Evolutionary conservation across 1,140 invertebrate genomes (phyloP).

Genomic region (Hyles vespertilio): DNA sequence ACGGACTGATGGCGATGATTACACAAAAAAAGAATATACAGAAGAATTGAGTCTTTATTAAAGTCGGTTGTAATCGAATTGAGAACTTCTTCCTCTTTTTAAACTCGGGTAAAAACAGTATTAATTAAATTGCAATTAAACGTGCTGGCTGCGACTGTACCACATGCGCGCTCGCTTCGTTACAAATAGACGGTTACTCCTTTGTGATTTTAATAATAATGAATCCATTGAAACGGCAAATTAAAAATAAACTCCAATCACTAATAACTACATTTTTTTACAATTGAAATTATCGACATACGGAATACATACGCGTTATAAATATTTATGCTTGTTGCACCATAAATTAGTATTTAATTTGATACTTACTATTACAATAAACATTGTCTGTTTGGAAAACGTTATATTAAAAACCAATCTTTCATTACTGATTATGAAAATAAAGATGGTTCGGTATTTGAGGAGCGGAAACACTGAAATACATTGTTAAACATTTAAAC

Average conservation of each 20-base stretch:
- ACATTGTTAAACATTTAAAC: too few species aligned
- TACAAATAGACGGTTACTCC: conserved; percentile 5
- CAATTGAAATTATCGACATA: conserved; percentile 6
- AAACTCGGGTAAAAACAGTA: too few species aligned
- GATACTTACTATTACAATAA: conserved; percentile 7
- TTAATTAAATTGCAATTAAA: too few species aligned
- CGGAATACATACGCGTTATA: conserved; percentile 1
- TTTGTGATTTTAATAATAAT: conserved; percentile 12
- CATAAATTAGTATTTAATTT: conserved; percentile 8
- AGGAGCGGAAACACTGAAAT: too few species aligned
- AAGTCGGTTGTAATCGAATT: too few species aligned
- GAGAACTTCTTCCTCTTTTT: too few species aligned
- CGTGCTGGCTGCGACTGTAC: neutral
- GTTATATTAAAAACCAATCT: neutral
- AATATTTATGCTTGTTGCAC: conserved; percentile 11
- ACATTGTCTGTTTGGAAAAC: conserved; percentile 8
- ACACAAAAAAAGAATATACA: too few species aligned
- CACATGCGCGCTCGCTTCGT: conserved; percentile 5
- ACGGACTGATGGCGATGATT: too few species aligned
- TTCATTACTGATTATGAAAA: neutral
- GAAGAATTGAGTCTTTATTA: too few species aligned
- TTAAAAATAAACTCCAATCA: conserved; percentile 11
- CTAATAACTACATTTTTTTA: conserved; percentile 6
- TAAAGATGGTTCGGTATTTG: neutral
- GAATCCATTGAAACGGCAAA: conserved; percentile 7